Percentiles rank a stretch among this genome's conserved stretches.
phyloP scores from a whole-genome alignment of 2,888 invertebrate genomes.

The Drosophila nr. fundita region DNA sequence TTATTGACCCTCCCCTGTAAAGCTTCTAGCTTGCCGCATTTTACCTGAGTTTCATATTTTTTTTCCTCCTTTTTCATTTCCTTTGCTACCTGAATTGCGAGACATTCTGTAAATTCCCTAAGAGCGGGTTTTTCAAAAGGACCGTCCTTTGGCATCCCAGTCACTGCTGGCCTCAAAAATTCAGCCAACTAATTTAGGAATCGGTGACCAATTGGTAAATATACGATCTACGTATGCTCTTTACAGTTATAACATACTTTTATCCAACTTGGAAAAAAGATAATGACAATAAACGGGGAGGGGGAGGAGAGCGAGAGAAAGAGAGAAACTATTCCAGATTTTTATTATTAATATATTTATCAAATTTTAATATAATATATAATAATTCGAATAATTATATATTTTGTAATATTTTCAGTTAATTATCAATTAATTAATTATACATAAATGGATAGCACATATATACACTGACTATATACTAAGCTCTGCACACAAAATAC shows the following conservation, averaged over 20 bases:
- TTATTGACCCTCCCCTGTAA: slow-evolving; percentile 32
- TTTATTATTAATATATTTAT: background rate
- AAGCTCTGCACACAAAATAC: background rate
- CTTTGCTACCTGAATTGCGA: slow-evolving; percentile 16
- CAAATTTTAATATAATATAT: background rate
- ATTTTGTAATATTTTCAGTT: background rate
- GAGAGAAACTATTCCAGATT: background rate
- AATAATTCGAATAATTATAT: background rate
- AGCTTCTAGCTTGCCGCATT: slow-evolving; percentile 19
- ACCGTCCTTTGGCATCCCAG: background rate
- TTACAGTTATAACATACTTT: background rate
- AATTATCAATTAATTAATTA: background rate
- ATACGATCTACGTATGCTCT: background rate
- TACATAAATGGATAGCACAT: background rate
- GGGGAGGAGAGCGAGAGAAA: background rate
- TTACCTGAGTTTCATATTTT: slow-evolving; percentile 19
- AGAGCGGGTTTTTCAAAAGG: background rate
- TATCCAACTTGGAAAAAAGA: background rate
- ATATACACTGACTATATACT: background rate
- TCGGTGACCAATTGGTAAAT: background rate
- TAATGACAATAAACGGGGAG: background rate
- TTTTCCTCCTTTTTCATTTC: background rate
- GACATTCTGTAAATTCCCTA: background rate
- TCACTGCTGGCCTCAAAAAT: background rate
- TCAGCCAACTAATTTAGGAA: background rate